Evolutionary conservation across 2,797 vertebrate species (phyloP).

Genomic region (Paratrypauchen microcephalus): DNA sequence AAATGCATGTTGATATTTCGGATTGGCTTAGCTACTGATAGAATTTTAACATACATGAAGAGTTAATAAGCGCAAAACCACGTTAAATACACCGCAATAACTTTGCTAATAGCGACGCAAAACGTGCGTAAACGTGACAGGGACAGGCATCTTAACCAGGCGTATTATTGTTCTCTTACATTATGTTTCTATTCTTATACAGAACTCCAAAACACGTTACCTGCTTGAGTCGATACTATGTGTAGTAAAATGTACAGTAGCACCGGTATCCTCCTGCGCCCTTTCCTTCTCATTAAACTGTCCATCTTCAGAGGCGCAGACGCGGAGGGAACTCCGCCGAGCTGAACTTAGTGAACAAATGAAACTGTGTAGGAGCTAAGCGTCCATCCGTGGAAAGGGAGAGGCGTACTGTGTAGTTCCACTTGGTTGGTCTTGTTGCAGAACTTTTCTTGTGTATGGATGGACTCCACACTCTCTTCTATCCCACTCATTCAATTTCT

Average conservation of each 20-base stretch:
- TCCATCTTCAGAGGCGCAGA: slow-evolving; percentile 69
- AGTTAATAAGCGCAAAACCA: not conserved
- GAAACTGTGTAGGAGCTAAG: slow-evolving; percentile 42
- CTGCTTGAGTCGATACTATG: slow-evolving; percentile 53
- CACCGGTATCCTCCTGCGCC: slow-evolving; percentile 55
- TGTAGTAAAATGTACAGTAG: slow-evolving; percentile 63
- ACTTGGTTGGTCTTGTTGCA: slow-evolving; percentile 57
- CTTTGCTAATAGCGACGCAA: not conserved
- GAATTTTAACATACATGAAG: not conserved
- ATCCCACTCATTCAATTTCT: slow-evolving; percentile 75
- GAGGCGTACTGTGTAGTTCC: slow-evolving; percentile 44
- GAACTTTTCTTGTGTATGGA: slow-evolving; percentile 67
- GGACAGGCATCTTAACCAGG: not conserved
- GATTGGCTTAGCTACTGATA: not conserved
- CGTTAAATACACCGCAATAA: not conserved
- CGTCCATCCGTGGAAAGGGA: slow-evolving; percentile 62
- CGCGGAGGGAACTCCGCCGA: slow-evolving; percentile 51
- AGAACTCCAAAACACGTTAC: slow-evolving; percentile 67
- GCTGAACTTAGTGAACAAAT: slow-evolving; percentile 46
- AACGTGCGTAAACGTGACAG: not conserved
- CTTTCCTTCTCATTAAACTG: slow-evolving; percentile 55
- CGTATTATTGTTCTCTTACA: not conserved
- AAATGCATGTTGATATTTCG: not conserved
- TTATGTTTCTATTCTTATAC: not conserved
- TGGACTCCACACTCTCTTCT: slow-evolving; percentile 60